Evolutionary conservation across 2,888 invertebrate genomes (phyloP), one percentile per base, ranked within the genome.

Genomic region (Limnephilus lunatus): DNA sequence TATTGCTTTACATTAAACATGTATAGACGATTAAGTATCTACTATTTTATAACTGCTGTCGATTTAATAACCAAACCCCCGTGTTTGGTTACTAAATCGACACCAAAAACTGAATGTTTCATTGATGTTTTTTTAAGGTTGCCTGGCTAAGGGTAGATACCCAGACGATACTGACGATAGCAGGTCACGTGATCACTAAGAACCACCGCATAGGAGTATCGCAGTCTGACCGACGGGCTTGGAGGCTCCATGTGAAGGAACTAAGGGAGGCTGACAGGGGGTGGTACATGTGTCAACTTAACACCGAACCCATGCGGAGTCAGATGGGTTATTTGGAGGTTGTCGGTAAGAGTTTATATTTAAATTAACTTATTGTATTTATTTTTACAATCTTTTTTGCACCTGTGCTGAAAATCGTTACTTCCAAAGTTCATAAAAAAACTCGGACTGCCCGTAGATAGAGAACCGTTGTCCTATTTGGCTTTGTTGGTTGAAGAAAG

Each of bases 61-160:
- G 2, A 68, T 5, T 68, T 14, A 7, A 25, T 68, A 31, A 32
- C 32, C 30, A 15, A 12, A 31, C n/a, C 19, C 2, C 3, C 93
- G 95, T 96, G 1, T 31, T n/a, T n/a, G n/a, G n/a, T n/a, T n/a
- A n/a, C n/a, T n/a, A n/a, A n/a, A n/a, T n/a, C n/a, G n/a, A n/a
- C n/a, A n/a, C n/a, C n/a, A n/a, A n/a, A n/a, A n/a, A n/a, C n/a
- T n/a, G n/a, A n/a, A n/a, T n/a, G n/a, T n/a, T 31, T 82, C 0
- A 9, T 35, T 15, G 1, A 30, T 53, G 14, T 30, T 53, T 48
- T 30, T 32, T 88, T 85, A 95, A 98, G 98, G 98, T 98, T 94
- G 98, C 98, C 94, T 98, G 98, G 98, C 96, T 98, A 92, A 97
- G 98, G 93, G 98, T 98, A 91, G 98, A 98, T 96, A 98, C 98